A percentile compares a stretch with the other conserved stretches of the same genome.
Evolutionary conservation across 2,797 vertebrate genomes (phyloP).

Genomic region (Mionectes olivaceus): DNA sequence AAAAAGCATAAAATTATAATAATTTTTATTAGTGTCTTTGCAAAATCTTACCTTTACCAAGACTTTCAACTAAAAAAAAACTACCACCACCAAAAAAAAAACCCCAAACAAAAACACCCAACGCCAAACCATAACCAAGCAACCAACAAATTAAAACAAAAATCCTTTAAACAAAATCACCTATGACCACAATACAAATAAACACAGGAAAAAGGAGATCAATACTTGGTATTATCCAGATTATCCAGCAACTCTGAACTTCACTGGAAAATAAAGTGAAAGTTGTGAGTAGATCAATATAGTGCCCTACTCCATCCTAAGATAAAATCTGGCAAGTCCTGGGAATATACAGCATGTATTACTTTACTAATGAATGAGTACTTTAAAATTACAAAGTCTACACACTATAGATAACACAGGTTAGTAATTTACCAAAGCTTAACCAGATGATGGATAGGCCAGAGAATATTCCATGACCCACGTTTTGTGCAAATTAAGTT

Average conservation of each 20-base stretch:
- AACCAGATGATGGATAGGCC: background rate
- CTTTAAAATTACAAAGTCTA: background rate
- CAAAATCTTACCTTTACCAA: background rate
- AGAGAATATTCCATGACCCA: background rate
- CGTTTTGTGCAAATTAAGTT: conserved; percentile 24
- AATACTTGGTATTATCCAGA: background rate
- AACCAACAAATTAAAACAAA: background rate
- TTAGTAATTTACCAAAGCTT: background rate
- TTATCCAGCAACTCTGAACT: conserved; percentile 20
- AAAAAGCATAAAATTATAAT: background rate
- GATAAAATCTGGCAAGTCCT: background rate
- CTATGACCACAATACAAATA: background rate
- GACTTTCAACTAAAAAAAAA: background rate
- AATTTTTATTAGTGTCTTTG: conserved; percentile 28
- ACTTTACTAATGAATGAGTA: background rate
- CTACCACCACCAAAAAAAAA: background rate
- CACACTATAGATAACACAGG: background rate
- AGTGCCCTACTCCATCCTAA: background rate
- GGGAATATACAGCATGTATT: background rate
- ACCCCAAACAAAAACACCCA: background rate
- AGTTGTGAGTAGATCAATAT: background rate
- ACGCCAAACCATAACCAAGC: background rate
- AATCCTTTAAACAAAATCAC: background rate
- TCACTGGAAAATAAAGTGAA: conserved; percentile 12
- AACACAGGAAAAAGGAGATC: background rate